These are phyloP conservation scores for Tricholaema leucomelas DNA, from an alignment of 2,113 vertebrate genomes.

Conservation along the genomic window DNA sequence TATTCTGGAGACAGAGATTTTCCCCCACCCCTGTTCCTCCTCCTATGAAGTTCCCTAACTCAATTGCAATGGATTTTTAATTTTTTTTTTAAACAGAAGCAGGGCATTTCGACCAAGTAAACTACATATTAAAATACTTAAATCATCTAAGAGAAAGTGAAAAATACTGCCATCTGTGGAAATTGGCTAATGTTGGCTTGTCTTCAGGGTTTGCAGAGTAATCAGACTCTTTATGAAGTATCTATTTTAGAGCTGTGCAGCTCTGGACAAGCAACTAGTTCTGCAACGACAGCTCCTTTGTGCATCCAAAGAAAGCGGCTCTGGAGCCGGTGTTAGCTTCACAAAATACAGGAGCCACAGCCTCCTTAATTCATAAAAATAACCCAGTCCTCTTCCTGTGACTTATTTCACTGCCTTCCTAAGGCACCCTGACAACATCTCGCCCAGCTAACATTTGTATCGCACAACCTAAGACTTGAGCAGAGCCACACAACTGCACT, in stretches of 20 bases:
- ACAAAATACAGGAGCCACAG: background rate
- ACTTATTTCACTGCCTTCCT: background rate
- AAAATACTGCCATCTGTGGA: background rate
- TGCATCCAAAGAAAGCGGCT: background rate
- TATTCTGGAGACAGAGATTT: background rate
- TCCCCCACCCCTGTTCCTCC: background rate
- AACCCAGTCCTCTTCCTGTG: background rate
- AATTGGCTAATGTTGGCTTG: background rate
- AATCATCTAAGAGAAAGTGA: background rate
- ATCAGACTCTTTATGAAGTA: background rate
- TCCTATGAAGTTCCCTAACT: background rate
- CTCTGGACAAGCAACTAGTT: background rate
- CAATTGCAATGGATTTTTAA: background rate
- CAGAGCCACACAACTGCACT: background rate
- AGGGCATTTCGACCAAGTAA: background rate
- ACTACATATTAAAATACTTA: background rate
- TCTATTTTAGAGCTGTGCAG: background rate
- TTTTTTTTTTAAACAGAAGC: background rate
- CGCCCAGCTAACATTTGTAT: background rate
- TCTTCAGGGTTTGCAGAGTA: background rate
- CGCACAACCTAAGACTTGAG: background rate
- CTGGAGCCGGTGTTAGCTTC: background rate
- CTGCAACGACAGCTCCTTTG: background rate
- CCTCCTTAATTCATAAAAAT: background rate
- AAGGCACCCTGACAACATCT: background rate